Evolutionary conservation across 1,140 invertebrate genomes (phyloP).

Genomic region (Maniola jurtina): DNA sequence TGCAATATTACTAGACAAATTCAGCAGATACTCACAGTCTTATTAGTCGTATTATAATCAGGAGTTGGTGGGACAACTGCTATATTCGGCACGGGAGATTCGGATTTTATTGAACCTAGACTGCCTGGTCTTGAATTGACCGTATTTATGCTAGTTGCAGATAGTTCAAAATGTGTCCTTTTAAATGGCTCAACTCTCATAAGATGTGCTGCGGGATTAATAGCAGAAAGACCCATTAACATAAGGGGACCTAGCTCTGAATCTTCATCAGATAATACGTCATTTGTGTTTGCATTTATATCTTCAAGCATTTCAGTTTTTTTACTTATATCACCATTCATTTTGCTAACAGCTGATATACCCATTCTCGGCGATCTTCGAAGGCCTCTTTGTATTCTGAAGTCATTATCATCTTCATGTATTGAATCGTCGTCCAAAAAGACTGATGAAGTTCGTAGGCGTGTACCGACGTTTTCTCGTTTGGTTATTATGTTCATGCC

Average conservation of each 20-base stretch:
- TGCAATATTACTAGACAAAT: not conserved
- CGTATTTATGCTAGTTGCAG: slow-evolving; percentile 35
- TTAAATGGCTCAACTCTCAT: slow-evolving; percentile 81
- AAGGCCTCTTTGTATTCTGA: slow-evolving; percentile 67
- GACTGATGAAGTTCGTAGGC: slow-evolving; percentile 67
- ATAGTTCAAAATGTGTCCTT: slow-evolving; percentile 35
- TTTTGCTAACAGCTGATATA: slow-evolving; percentile 69
- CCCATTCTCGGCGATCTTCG: slow-evolving; percentile 70
- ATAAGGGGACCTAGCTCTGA: slow-evolving; percentile 81
- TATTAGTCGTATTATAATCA: slow-evolving; percentile 77
- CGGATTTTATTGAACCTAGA: slow-evolving; percentile 60
- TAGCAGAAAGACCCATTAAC: slow-evolving; percentile 82
- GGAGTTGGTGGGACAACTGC: slow-evolving; percentile 87
- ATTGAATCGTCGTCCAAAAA: slow-evolving; percentile 72
- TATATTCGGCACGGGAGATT: slow-evolving; percentile 82
- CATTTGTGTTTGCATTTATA: slow-evolving; percentile 54
- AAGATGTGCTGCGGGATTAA: slow-evolving; percentile 81
- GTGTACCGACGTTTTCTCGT: slow-evolving; percentile 68
- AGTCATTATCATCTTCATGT: slow-evolving; percentile 68
- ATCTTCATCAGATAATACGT: slow-evolving; percentile 72
- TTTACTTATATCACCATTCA: slow-evolving; percentile 71
- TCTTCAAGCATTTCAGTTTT: slow-evolving; percentile 62
- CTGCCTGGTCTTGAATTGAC: slow-evolving; percentile 58
- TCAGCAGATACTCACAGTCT: slow-evolving; percentile 62
- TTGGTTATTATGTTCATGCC: slow-evolving; percentile 73